A percentile compares a stretch with the other conserved stretches of the same genome.
Conservation (phyloP, 1,140 invertebrate genomes). For the Euura saliciscinereae region DNA sequence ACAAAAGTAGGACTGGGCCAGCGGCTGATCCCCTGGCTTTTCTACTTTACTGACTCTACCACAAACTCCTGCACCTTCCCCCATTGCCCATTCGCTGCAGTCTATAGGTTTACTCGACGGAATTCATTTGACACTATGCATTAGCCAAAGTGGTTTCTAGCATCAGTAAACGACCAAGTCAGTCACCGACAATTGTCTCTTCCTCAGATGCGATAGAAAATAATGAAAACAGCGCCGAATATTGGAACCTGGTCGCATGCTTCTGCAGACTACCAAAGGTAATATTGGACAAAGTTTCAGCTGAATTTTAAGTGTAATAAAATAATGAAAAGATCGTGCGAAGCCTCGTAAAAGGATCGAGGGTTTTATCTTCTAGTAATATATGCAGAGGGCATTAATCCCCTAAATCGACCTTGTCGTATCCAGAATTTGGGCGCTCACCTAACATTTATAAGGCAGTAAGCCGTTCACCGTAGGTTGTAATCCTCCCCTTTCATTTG, state of each 20-base stretch:
- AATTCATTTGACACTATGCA: background rate
- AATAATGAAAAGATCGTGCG: too few species aligned
- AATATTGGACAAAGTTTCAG: too few species aligned
- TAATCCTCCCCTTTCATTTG: slow-evolving; percentile 1
- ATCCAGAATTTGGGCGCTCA: background rate
- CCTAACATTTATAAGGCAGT: background rate
- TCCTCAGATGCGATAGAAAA: too few species aligned
- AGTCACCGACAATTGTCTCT: background rate
- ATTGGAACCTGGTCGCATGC: too few species aligned
- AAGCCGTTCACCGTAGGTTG: background rate
- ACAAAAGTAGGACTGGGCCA: background rate
- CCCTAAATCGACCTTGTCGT: background rate
- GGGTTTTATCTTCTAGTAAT: too few species aligned
- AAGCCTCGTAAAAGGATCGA: too few species aligned
- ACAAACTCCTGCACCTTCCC: background rate
- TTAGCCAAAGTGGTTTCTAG: background rate
- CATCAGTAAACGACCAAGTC: background rate
- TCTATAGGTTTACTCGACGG: background rate
- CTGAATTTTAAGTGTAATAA: too few species aligned
- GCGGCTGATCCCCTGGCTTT: background rate
- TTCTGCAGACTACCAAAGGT: too few species aligned
- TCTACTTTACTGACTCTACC: background rate
- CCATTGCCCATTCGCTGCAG: too few species aligned
- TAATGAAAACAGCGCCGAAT: too few species aligned
- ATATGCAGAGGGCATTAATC: background rate